phyloP scores from a whole-genome alignment of 2,797 vertebrate genomes.

The Xiphophorus birchmanni region DNA sequence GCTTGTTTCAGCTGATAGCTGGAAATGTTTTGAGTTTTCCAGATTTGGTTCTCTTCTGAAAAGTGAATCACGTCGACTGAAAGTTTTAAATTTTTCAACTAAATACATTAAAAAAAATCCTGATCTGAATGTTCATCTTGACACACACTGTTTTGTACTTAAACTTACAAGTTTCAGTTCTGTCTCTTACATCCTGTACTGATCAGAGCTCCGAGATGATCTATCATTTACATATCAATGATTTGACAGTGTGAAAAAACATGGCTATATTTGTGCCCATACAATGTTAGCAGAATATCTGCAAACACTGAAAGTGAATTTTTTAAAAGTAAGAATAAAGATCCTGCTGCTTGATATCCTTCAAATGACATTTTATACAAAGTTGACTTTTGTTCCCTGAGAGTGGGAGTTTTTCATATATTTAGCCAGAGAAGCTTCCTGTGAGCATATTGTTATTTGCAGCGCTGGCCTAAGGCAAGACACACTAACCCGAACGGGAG shows the following conservation, averaged over 20 bases:
- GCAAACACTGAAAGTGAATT: neutral
- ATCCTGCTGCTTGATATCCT: neutral
- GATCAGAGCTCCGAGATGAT: neutral
- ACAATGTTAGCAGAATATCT: neutral
- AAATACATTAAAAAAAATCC: too few relatives aligned
- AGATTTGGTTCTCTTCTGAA: too few relatives aligned
- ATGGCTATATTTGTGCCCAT: neutral
- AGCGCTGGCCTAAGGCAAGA: slow-evolving; percentile 37
- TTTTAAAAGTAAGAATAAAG: neutral
- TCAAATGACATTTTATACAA: neutral
- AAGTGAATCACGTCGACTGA: too few relatives aligned
- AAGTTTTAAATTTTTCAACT: too few relatives aligned
- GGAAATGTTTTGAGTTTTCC: too few relatives aligned
- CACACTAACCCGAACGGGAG: slow-evolving; percentile 31
- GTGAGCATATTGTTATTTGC: slow-evolving; percentile 44
- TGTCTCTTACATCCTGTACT: too few relatives aligned
- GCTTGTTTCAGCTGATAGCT: too few relatives aligned
- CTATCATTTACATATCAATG: neutral
- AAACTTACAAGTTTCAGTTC: too few relatives aligned
- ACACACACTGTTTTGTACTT: too few relatives aligned
- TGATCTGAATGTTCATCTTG: too few relatives aligned
- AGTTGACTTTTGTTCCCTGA: slow-evolving; percentile 4
- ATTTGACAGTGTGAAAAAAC: neutral
- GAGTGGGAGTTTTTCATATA: slow-evolving; percentile 21
- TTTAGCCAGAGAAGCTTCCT: slow-evolving; percentile 22